Evolutionary conservation across 2,888 invertebrate genomes (phyloP), one percentile per base, ranked within the genome.

Genomic region (Drosophila sordidula): DNA sequence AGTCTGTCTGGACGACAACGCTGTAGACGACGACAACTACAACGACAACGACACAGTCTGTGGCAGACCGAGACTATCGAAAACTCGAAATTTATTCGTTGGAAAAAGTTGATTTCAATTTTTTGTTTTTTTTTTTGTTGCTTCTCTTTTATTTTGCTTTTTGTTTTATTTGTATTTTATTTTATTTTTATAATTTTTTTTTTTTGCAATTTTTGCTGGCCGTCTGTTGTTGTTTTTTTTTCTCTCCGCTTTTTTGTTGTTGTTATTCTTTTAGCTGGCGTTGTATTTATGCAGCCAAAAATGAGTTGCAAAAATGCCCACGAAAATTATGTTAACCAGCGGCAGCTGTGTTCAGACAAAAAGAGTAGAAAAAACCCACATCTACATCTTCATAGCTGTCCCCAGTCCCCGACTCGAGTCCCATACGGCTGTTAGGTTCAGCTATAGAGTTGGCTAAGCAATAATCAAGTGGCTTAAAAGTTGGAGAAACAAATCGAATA

Each of bases 1-100:
- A 36, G 65, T 69, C 71, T 70, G 78, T 81, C 79, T 75, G 86
- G 72, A 75, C 75, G 69, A 62, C 65, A 70, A 70, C 74, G 72
- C 58, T 80, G 41, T 45, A 67, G 69, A 68, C 68, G 54, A 50
- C 70, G 56, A 46, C 52, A 64, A 34, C 56, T 61, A 59, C 61
- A 64, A 58, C 75, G 50, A 67, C 70, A 58, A 69, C 83, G 66
- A 74, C 85, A 84, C 87, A 70, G 89, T 80, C 84, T 84, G 89
- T 87, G 84, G 85, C 89, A 87, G 78, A 84, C 89, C 87, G 82
- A 85, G 85, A 85, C 84, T 85, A 89, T 85, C 84, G 89, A 89
- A 85, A 84, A 84, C 89, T 83, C 89, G 87, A 89, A 83, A 89
- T 84, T 84, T 89, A 84, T 84, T 89, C 89, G 83, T 77, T 89